Evolutionary conservation across 2,888 invertebrate genomes (phyloP).

Genomic region (Rhamnusium bicolor): DNA sequence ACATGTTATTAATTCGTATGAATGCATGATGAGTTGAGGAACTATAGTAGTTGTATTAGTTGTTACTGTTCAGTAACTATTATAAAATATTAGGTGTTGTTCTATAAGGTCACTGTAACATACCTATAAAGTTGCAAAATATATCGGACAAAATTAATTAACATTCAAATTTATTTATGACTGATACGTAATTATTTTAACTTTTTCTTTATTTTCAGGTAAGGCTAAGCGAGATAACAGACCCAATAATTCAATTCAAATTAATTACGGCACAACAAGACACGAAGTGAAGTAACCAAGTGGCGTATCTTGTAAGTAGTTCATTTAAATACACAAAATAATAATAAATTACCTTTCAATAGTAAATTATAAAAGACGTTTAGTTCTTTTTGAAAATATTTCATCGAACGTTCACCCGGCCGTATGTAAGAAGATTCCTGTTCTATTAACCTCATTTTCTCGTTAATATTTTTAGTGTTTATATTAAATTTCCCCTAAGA

Average conservation of each 20-base stretch:
- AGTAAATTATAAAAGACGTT: conserved; percentile 23
- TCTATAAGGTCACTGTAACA: background rate
- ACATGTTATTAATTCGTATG: too few relatives aligned
- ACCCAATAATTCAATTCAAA: conserved; percentile 36
- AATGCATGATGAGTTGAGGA: too few relatives aligned
- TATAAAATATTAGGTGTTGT: background rate
- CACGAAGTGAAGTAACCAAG: conserved; percentile 27
- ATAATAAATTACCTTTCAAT: conserved; percentile 15
- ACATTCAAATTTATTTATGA: conserved; percentile 21
- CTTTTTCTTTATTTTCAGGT: conserved; percentile 40
- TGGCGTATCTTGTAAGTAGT: conserved; percentile 35
- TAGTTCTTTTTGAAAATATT: conserved; percentile 29
- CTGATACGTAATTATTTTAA: conserved; percentile 25
- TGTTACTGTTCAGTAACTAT: too few relatives aligned
- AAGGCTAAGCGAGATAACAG: conserved; percentile 29
- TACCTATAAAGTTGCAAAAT: conserved; percentile 6
- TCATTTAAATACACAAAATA: conserved; percentile 21
- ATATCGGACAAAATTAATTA: conserved; percentile 12
- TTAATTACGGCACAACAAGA: conserved; percentile 25
- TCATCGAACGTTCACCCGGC: conserved; percentile 39
- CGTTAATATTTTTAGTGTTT: conserved; percentile 56
- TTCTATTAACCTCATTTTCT: conserved; percentile 59
- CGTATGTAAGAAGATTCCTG: conserved; percentile 46
- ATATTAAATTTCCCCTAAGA: conserved; percentile 58
- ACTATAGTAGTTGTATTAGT: too few relatives aligned